Evolutionary conservation across 2,797 vertebrate species (phyloP), one percentile per base, ranked within the genome.

Genomic region (Epinephelus malabaricus): DNA sequence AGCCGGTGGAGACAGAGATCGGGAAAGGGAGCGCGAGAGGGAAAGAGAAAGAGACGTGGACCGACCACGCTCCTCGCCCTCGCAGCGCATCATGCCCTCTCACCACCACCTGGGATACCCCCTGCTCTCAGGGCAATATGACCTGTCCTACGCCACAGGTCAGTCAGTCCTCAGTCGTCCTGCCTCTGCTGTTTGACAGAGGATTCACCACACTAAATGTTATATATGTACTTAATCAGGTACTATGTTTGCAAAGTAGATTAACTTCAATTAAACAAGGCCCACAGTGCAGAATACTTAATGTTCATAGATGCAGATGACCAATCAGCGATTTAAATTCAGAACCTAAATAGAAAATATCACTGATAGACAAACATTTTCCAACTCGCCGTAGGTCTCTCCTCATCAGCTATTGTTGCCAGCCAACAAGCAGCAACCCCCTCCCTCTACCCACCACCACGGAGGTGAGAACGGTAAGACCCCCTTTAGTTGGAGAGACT

Each of bases 121-220:
- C 0, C 89, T 99, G 92, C 97, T 99, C 90, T 97, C 98, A 8
- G 97, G 97, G 0, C 98, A 99, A 91, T 99, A 99, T 75, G 98
- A 98, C 95, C 92, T 99, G 89, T 97, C 98, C 88, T 99, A 98
- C 83, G 95, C 97, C 93, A 96, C 98, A 97, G 98, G 98, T 99
- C 82, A 95, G 95, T 87, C 53, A 3, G 14, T 50, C 34, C 43
- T 6, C 54, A 19, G 5, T n/a, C 4, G 0, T 65, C 47, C 1
- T 3, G 2, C 50, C 15, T 79, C 45, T 66, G 67, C 21, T 23
- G 54, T 64, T 45, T 47, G 18, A 64, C 63, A 17, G 10, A 65
- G 15, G 55, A 66, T 46, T 69, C 10, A 40, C 15, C 43, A 2
- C 13, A 63, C 23, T 65, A 54, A 62, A 79, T 68, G 46, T 34